phyloP scores from a whole-genome alignment of 1,140 invertebrate genomes.

The Drosophila seguyi region DNA sequence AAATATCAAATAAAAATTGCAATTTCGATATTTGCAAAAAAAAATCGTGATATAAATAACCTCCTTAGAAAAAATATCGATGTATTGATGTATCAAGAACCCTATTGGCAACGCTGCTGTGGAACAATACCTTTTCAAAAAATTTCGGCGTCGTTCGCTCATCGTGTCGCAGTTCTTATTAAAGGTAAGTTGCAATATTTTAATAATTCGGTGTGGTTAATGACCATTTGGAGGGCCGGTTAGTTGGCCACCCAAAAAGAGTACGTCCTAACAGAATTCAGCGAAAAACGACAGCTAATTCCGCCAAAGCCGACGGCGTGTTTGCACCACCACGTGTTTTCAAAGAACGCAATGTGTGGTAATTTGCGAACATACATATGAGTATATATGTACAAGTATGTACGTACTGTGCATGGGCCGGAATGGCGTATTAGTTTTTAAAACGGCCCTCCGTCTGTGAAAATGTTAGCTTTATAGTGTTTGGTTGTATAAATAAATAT shows the following conservation, averaged over 20 bases:
- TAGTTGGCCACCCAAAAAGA: no score
- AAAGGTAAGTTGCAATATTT: slow-evolving; percentile 29
- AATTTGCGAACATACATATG: slow-evolving; percentile 38
- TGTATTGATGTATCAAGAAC: no score
- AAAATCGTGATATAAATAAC: no score
- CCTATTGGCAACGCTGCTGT: neutral
- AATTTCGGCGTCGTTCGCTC: slow-evolving; percentile 33
- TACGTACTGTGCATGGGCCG: slow-evolving; percentile 3
- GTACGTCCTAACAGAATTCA: neutral
- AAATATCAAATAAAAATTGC: no score
- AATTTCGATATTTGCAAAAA: no score
- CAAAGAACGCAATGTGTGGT: slow-evolving; percentile 31
- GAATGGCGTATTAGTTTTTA: slow-evolving; percentile 47
- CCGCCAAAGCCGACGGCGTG: neutral
- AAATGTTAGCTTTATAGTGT: slow-evolving; percentile 24
- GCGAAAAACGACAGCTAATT: neutral
- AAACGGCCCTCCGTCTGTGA: slow-evolving; percentile 13
- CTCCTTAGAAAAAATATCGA: no score
- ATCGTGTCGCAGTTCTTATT: slow-evolving; percentile 24
- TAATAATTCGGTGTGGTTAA: slow-evolving; percentile 8
- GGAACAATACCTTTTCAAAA: slow-evolving; percentile 15
- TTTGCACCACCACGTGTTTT: slow-evolving; percentile 49
- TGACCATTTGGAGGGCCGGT: neutral
- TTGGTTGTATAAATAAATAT: slow-evolving; percentile 13
- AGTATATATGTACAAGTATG: neutral